phyloP scores from a whole-genome alignment of 2,888 invertebrate species.

The Cantharis lateralis region DNA sequence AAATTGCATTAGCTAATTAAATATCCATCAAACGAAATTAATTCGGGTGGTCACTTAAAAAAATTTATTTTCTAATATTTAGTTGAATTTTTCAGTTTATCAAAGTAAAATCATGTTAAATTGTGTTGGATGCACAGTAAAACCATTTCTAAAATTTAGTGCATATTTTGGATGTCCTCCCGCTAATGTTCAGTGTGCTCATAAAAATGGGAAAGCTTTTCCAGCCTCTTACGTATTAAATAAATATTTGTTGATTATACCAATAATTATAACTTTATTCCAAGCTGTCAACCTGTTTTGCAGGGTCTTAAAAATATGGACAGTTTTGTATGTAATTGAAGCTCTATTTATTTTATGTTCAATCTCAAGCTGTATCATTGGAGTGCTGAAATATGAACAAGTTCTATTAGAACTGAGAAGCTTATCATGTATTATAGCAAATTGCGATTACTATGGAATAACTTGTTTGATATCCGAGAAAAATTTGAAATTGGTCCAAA shows the following conservation, averaged over 20 bases:
- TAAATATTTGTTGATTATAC: not conserved
- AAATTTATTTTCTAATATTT: not conserved
- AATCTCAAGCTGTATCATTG: not conserved
- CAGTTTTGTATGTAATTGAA: not conserved
- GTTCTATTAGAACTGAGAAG: not conserved
- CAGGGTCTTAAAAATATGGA: not conserved
- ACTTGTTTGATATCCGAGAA: not conserved
- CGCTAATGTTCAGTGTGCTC: not conserved
- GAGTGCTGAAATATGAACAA: not conserved
- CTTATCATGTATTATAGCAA: not conserved
- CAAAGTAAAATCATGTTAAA: not conserved
- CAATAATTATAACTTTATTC: not conserved
- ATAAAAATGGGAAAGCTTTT: not conserved
- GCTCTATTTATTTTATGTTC: not conserved
- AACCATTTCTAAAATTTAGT: not conserved
- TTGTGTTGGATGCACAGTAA: not conserved
- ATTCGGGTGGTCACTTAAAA: not conserved
- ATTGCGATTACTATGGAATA: not conserved
- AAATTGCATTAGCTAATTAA: not conserved
- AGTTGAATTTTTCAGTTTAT: not conserved
- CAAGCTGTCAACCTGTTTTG: not conserved
- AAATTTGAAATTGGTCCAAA: not conserved
- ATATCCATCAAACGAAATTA: not conserved
- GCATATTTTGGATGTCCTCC: not conserved
- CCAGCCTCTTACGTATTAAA: not conserved